Evolutionary conservation across 1,140 invertebrate genomes (phyloP), one percentile per base, ranked within the genome.

Genomic region (Ephestia elutella): DNA sequence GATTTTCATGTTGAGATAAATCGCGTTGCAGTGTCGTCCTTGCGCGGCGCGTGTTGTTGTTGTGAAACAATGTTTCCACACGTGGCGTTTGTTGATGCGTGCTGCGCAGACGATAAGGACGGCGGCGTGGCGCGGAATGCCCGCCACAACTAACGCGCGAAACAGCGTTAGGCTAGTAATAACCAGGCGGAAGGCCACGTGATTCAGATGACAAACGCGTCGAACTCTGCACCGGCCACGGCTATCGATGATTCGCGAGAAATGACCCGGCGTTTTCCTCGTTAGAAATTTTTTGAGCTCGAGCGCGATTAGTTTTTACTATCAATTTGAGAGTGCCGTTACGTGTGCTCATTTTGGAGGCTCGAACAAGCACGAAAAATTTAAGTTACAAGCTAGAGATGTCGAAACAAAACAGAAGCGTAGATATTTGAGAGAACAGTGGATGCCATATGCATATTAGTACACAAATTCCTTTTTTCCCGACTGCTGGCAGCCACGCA

Each of bases 11-110:
- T 44, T 10, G 38, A 44, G 38, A 44, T 44, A 17, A 17, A 17
- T 38, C 38, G 38, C 70, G 59, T 49, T 59, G 64, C 59, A 18
- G 21, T 65, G 68, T 57, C 60, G 79, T 82, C 78, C 76, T 81
- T 79, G 82, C 59, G 55, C 76, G 76, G 80, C 73, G 71, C 71
- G 70, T 81, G 78, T 81, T 79, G 73, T 83, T 82, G 78, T 86
- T 81, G 78, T 82, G 79, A 77, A 79, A 84, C 80, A 83, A 75
- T 83, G 81, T 86, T 82, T 83, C 78, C 79, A 81, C 85, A 87
- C 85, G 82, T 86, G 85, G 80, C 73, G 74, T 63, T 44, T 74
- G 75, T 78, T 78, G 74, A 73, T 76, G 73, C 75, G 77, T 70
- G 71, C 70, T 75, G 71, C 68, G 65, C 60, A 73, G 70, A 51